phyloP scores from a whole-genome alignment of 2,888 invertebrate species.

The Mythimna impura region DNA sequence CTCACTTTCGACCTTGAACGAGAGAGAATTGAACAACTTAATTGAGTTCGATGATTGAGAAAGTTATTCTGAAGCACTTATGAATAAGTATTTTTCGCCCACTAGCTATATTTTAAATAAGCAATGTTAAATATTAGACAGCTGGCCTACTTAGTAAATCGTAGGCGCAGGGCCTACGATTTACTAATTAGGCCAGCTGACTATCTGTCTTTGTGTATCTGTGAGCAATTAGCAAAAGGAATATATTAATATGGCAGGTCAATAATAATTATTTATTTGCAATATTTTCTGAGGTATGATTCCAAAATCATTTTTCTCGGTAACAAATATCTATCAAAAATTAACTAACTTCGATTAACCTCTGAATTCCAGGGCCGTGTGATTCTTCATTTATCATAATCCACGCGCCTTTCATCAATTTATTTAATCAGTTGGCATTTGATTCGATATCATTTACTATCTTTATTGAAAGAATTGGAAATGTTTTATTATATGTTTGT shows the following conservation, averaged over 20 bases:
- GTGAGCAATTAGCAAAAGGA: conserved; percentile 35
- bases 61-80: conserved; percentile 6
- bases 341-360: not conserved
- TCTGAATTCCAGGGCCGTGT: conserved; percentile 2
- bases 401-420: conserved; percentile 3
- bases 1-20: not conserved
- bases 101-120: conserved; percentile 23
- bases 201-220: conserved; percentile 2
- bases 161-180: conserved; percentile 3
- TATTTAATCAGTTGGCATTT: not conserved
- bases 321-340: not conserved
- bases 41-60: not conserved
- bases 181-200: conserved; percentile 35
- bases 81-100: conserved; percentile 3
- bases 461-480: not conserved
- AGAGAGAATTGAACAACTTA: not conserved
- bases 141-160: too few species aligned
- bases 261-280: not conserved
- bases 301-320: conserved; percentile 12
- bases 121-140: not conserved
- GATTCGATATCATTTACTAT: not conserved
- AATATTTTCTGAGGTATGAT: not conserved
- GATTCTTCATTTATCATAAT: not conserved
- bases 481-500: not conserved
- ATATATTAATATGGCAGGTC: conserved; percentile 16